Evolutionary conservation across 2,113 vertebrate species (phyloP).

Genomic region (Cromileptes altivelis): DNA sequence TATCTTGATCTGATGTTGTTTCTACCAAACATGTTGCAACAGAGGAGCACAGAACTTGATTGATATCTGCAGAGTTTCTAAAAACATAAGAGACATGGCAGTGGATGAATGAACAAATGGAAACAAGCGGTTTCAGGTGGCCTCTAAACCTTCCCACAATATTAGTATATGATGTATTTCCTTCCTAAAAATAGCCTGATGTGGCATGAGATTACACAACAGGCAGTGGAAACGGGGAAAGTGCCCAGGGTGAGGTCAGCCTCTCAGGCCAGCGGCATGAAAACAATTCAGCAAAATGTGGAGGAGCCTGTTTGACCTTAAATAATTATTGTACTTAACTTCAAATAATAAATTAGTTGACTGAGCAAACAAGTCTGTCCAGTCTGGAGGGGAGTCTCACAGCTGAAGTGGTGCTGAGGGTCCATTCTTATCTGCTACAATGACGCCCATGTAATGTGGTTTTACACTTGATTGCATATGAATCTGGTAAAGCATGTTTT

Average conservation of each 20-base stretch:
- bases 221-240: conserved; percentile 15
- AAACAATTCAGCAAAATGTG: conserved; percentile 27
- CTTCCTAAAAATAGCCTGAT: conserved; percentile 44
- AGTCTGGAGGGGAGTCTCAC: neutral
- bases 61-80: neutral
- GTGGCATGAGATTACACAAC: conserved; percentile 42
- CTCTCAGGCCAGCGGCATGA: conserved; percentile 8
- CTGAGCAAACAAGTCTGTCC: conserved; percentile 26
- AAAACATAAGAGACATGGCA: neutral
- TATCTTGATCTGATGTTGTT: neutral
- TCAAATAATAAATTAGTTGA: conserved; percentile 30
- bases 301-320: neutral
- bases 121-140: neutral
- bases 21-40: neutral
- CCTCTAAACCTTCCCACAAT: conserved; percentile 20
- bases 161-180: conserved; percentile 38
- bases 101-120: neutral
- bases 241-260: conserved; percentile 24
- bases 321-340: conserved; percentile 38
- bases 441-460: neutral
- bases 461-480: neutral
- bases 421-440: neutral
- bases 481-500: conserved; percentile 7
- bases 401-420: neutral
- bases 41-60: neutral